Evolutionary conservation across 2,113 vertebrate species (phyloP).

Genomic region (Lepus europaeus): DNA sequence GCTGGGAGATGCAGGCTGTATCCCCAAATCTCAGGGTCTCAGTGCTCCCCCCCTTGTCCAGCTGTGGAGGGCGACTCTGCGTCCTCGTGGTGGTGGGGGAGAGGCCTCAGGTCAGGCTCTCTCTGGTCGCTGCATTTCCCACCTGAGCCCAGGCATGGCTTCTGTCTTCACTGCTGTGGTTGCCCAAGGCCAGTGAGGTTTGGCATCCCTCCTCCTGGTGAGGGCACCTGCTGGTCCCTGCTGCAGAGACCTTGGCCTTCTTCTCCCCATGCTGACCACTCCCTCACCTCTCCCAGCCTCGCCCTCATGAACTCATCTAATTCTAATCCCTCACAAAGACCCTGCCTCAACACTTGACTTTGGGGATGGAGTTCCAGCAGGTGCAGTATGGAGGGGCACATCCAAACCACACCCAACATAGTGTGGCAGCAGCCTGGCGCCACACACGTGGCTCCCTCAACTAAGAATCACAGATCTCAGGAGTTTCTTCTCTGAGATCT

Average conservation of each 20-base stretch:
- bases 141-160: neutral
- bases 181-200: neutral
- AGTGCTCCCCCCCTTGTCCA: rapidly evolving
- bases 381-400: neutral
- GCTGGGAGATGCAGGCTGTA: neutral
- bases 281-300: neutral
- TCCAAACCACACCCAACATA: neutral
- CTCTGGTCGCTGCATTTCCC: neutral
- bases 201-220: neutral
- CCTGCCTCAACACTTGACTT: neutral
- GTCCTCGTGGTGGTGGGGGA: rapidly evolving
- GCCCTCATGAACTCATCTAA: neutral
- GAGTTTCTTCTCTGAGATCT: neutral
- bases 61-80: neutral
- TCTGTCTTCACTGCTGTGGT: neutral
- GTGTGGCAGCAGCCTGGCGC: neutral
- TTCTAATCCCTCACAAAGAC: neutral
- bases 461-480: neutral
- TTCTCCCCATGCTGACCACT: too few relatives aligned
- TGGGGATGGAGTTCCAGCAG: neutral
- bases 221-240: neutral
- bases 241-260: neutral
- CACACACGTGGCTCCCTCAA: neutral
- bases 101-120: neutral
- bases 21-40: neutral